Conservation (phyloP, 2,113 vertebrate genomes). For the Odocoileus hemionus region DNA sequence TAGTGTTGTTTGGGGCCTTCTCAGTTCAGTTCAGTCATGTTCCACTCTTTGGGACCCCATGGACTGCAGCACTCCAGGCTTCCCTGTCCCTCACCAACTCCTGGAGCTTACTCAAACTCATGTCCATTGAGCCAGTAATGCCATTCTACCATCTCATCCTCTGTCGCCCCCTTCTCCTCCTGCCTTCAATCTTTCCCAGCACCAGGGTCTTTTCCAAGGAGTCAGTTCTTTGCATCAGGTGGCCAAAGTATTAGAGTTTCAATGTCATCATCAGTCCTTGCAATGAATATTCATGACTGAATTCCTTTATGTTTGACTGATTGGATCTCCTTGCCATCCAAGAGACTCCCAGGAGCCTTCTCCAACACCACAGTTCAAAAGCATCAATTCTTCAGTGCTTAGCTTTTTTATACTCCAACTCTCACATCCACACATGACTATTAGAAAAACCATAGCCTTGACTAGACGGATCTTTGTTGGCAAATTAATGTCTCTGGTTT, state of each 20-base stretch:
- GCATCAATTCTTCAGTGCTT: background rate
- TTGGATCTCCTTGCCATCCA: background rate
- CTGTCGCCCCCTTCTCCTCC: background rate
- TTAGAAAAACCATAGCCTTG: background rate
- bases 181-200: background rate
- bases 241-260: background rate
- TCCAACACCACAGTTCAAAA: background rate
- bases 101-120: background rate
- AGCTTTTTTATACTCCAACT: background rate
- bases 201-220: background rate
- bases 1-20: background rate
- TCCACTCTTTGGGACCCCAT: background rate
- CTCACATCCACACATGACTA: background rate
- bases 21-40: background rate
- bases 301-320: background rate
- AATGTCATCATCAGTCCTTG: background rate
- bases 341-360: background rate
- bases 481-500: background rate
- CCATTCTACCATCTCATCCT: background rate
- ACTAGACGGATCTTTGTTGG: background rate
- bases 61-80: background rate
- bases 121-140: accelerated
- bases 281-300: background rate
- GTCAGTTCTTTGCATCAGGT: background rate
- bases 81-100: background rate